Percentiles rank a stretch among this genome's conserved stretches.
Conservation (phyloP, 1,140 invertebrate genomes). For the Bathynomus jamesi region DNA sequence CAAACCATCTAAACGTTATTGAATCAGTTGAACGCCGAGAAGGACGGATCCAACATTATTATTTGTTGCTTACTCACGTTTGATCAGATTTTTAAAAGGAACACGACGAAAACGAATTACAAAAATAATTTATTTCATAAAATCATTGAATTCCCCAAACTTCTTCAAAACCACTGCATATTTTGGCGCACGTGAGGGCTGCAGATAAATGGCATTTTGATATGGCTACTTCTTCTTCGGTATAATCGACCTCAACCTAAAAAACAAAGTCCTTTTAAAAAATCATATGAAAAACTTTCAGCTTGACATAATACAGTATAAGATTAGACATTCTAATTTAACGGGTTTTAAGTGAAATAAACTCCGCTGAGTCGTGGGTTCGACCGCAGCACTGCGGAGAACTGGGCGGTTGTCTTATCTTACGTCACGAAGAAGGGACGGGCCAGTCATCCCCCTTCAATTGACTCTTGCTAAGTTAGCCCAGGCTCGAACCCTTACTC, state of each 20-base stretch:
- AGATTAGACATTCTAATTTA: slow-evolving; percentile 13
- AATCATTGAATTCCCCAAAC: slow-evolving; percentile 64
- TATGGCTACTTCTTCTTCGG: slow-evolving; percentile 82
- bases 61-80: too few relatives aligned
- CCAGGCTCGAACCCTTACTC: too few relatives aligned
- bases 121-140: background rate
- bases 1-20: too few relatives aligned
- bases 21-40: too few relatives aligned
- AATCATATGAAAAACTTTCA: background rate
- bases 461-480: too few relatives aligned
- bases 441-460: too few relatives aligned
- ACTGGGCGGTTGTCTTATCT: too few relatives aligned
- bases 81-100: too few relatives aligned
- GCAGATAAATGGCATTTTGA: slow-evolving; percentile 94
- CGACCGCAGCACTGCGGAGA: too few relatives aligned
- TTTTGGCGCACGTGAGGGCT: slow-evolving; percentile 89
- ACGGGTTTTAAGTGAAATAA: slow-evolving; percentile 16
- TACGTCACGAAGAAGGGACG: too few relatives aligned
- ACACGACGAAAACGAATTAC: too few relatives aligned
- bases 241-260: slow-evolving; percentile 66
- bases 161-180: slow-evolving; percentile 97
- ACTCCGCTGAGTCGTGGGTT: slow-evolving; percentile 27
- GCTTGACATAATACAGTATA: background rate
- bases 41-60: too few relatives aligned
- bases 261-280: slow-evolving; percentile 29